Evolutionary conservation across 2,888 invertebrate genomes (phyloP), one percentile per base, ranked within the genome.

Genomic region (Eumerus sabulonum): DNA sequence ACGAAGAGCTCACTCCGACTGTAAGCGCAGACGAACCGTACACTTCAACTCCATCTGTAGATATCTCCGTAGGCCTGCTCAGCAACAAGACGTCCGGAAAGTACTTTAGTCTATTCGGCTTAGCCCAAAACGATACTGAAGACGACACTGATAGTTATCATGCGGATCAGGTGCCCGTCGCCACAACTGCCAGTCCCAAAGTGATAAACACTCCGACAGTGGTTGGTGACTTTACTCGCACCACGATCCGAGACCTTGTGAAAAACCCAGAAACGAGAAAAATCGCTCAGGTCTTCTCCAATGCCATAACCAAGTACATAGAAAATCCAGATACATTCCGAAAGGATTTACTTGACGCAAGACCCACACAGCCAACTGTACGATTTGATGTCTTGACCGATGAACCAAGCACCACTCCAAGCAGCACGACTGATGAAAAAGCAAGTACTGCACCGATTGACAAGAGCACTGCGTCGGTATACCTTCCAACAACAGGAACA

Each of bases 261-360:
- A 86, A 85, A 83, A 85, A 88, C 79, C 91, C 94, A n/a, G 91
- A 93, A 87, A 91, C 95, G 0, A 91, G 95, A 59, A 94, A 95
- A 87, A 87, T 96, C 3, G 96, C 96, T 0, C 94, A 94, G 88
- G 94, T 96, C 2, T 96, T 96, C 84, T 95, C 95, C 0, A 93
- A 95, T 84, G 96, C 95, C 0, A 88, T 96, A 13, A 94, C 94
- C 0, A 94, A 94, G 0, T 96, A 96, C 83, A 90, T 96, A 3
- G 93, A 95, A 87, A 94, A 96, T 87, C 96, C 96, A 0, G 93
- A 93, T n/a, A 93, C 93, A 60, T 96, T 96, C 84, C 92, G 94
- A 82, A 93, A 93, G 85, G 93, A 93, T 16, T 87, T 96, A 16
- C 93, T 94, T 7, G 93, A 94, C 82, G 93, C 94, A 1, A 90